phyloP scores from a whole-genome alignment of 2,113 vertebrate species.

The Menura novaehollandiae region DNA sequence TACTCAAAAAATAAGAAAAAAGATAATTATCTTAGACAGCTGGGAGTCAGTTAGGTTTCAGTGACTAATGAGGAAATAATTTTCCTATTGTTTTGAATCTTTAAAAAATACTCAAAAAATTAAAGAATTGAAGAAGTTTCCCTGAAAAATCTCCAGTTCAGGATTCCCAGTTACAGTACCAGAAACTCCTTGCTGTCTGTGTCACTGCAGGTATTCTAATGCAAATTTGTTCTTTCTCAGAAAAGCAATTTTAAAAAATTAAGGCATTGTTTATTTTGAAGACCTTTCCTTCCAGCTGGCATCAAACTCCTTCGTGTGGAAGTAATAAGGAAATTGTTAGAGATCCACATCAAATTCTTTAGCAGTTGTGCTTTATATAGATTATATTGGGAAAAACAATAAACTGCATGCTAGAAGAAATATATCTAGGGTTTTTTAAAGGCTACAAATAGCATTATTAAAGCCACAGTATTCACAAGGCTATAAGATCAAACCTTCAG shows the following conservation, averaged over 20 bases:
- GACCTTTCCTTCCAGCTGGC: not conserved
- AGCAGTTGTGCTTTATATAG: not conserved
- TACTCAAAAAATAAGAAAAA: not conserved
- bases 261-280: not conserved
- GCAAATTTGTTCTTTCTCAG: not conserved
- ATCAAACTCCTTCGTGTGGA: not conserved
- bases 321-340: not conserved
- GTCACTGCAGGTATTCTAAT: not conserved
- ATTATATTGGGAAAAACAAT: not conserved
- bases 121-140: not conserved
- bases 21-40: not conserved
- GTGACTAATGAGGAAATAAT: not conserved
- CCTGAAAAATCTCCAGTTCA: not conserved
- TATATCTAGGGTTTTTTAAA: not conserved
- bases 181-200: not conserved
- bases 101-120: not conserved
- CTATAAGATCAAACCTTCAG: not conserved
- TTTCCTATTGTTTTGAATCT: not conserved
- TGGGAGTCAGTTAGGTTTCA: not conserved
- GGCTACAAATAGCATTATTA: not conserved
- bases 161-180: not conserved
- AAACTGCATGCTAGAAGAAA: not conserved
- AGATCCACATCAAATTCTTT: not conserved
- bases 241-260: not conserved
- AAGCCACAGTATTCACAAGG: not conserved